These are phyloP conservation scores for Epistrophella euchroma DNA, from an alignment of 2,888 invertebrate species.

Conservation along the genomic window DNA sequence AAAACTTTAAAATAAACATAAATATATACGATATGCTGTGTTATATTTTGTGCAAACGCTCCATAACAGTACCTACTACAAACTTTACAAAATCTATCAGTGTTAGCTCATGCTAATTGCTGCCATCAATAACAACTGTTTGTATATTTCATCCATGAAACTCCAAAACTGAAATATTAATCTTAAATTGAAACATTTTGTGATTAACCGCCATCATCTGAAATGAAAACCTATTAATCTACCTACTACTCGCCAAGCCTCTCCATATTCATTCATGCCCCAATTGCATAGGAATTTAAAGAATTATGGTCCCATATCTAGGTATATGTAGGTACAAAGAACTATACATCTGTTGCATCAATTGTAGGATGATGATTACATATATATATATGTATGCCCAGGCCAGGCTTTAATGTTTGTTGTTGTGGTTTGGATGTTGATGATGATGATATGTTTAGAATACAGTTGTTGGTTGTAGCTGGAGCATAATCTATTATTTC, in stretches of 20 bases:
- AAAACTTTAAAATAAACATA: too few relatives aligned
- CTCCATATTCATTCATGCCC: conserved; percentile 58
- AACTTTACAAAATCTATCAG: neutral
- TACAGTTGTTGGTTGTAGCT: conserved; percentile 9
- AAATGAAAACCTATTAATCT: conserved; percentile 33
- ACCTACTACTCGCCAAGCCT: neutral
- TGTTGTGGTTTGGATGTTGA: conserved; percentile 43
- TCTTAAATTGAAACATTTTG: conserved; percentile 9
- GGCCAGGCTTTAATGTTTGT: neutral
- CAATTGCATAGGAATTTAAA: conserved; percentile 61
- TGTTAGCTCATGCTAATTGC: conserved; percentile 7
- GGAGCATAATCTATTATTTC: conserved; percentile 22
- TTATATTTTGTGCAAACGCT: neutral
- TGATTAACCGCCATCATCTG: conserved; percentile 26
- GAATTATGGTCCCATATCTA: conserved; percentile 33
- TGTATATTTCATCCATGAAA: conserved; percentile 54
- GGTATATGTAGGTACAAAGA: neutral
- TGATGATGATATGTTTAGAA: conserved; percentile 31
- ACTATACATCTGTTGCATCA: conserved; percentile 34
- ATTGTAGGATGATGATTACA: conserved; percentile 11
- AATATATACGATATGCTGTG: too few relatives aligned
- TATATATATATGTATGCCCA: neutral
- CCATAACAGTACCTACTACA: neutral
- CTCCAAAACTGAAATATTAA: conserved; percentile 48
- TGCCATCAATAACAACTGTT: neutral